Base-by-base conservation (phyloP, 2,113 vertebrate genomes). In the Arothron firmamentum region DNA sequence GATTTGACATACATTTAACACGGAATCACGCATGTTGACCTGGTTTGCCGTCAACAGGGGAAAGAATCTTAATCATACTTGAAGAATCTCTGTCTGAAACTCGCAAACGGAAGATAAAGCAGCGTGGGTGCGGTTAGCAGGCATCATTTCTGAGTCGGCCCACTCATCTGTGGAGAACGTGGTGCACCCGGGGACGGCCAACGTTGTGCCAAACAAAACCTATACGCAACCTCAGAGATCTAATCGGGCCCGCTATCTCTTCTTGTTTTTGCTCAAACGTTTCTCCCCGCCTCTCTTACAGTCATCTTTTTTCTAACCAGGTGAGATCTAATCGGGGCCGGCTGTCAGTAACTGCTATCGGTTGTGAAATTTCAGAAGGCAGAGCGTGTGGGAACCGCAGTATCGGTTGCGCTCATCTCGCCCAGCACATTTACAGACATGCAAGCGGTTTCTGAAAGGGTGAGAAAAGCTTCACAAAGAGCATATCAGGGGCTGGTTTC, bases 291-390 rank as follows among this genome's bases (percentile, higher is more conserved):
- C 64, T 63, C 60, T 51, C 47, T 59, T 16, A 4, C 63, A 60
- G 55, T 63, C 52, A 76, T 72, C 34, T 67, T 60, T 77, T 67
- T 79, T 86, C 71, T 82, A 84, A 90, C 87, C 85, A 83, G 82
- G 88, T 79, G 78, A 87, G 88, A 91, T 90, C 72, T 70, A 84
- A 90, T 90, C 88, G 25, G 68, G 55, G 47, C 65, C 61, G 61
- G 67, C 80, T 84, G 87, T 88, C 88, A 88, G 77, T 86, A 88
- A 88, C 88, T 75, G 46, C 84, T 84, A 85, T 88, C 71, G 62
- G 77, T 86, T 89, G 88, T 88, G 88, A 91, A 88, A 89, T 88
- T 90, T 90, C 87, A 86, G 87, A 88, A 81, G 78, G 81, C 81
- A 60, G 65, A 80, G 82, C 68, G 75, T 85, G 87, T 90, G 90